Conservation (phyloP, 2,888 invertebrate genomes). For the Nyleta sp. region DNA sequence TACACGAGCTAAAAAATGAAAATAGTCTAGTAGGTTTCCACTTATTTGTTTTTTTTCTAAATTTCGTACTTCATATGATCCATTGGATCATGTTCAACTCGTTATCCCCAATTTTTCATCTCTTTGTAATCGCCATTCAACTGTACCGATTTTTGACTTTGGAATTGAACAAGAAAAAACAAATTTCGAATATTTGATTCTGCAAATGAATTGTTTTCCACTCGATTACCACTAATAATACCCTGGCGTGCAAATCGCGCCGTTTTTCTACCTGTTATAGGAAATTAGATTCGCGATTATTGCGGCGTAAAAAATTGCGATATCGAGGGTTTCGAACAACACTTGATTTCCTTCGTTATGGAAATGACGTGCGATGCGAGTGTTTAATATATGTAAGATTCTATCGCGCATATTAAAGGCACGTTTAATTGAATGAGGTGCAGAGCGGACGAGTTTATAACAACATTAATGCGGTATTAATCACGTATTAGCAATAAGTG, state of each 20-base stretch:
- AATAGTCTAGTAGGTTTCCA: too few relatives aligned
- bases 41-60: too few relatives aligned
- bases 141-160: too few relatives aligned
- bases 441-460: conserved; percentile 68
- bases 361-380: conserved; percentile 60
- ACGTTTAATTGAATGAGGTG: conserved; percentile 73
- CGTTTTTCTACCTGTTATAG: conserved; percentile 23
- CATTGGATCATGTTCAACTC: too few relatives aligned
- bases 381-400: conserved; percentile 68
- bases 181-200: too few relatives aligned
- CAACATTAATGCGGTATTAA: conserved; percentile 59
- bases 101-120: too few relatives aligned
- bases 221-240: conserved; percentile 29
- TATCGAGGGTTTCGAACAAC: conserved; percentile 46
- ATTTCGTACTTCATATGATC: too few relatives aligned
- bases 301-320: conserved; percentile 35
- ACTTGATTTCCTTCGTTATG: conserved; percentile 68
- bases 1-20: too few relatives aligned
- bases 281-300: conserved; percentile 36
- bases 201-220: conserved; percentile 2
- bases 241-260: conserved; percentile 8
- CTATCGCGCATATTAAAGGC: conserved; percentile 73
- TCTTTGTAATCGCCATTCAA: too few relatives aligned
- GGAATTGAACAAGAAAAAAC: too few relatives aligned
- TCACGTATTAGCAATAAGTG: conserved; percentile 48